A percentile compares a stretch with the other conserved stretches of the same genome.
These are phyloP conservation scores for Meiosimyza platycephala DNA, from an alignment of 2,888 invertebrate genomes.

Conservation along the genomic window DNA sequence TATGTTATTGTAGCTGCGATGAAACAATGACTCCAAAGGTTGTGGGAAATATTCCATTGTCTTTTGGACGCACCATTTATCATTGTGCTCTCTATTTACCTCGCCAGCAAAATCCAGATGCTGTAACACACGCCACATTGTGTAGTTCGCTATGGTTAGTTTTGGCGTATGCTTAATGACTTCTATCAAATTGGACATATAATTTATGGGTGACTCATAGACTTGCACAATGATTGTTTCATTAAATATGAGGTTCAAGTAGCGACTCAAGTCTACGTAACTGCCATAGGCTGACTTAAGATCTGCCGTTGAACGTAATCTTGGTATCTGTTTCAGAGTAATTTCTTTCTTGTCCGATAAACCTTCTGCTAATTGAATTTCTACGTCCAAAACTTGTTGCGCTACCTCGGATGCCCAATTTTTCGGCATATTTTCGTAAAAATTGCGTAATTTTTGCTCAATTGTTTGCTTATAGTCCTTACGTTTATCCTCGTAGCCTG, in stretches of 20 bases:
- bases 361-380: slow-evolving; percentile 58
- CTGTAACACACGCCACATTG: slow-evolving; percentile 62
- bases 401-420: slow-evolving; percentile 56
- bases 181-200: slow-evolving; percentile 57
- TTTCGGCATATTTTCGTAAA: slow-evolving; percentile 55
- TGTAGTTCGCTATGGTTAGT: slow-evolving; percentile 61
- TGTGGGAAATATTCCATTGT: slow-evolving; percentile 57
- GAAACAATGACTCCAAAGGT: slow-evolving; percentile 60
- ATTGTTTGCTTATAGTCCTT: slow-evolving; percentile 51
- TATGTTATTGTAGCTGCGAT: slow-evolving; percentile 58
- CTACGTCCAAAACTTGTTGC: slow-evolving; percentile 55
- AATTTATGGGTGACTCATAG: slow-evolving; percentile 59
- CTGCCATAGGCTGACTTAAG: slow-evolving; percentile 58
- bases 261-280: slow-evolving; percentile 60
- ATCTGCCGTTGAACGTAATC: slow-evolving; percentile 53
- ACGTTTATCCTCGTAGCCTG: slow-evolving; percentile 45
- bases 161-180: slow-evolving; percentile 58
- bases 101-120: slow-evolving; percentile 54
- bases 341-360: slow-evolving; percentile 53
- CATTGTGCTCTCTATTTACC: slow-evolving; percentile 45
- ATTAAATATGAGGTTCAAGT: slow-evolving; percentile 59
- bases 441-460: slow-evolving; percentile 50
- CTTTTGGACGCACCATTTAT: slow-evolving; percentile 57
- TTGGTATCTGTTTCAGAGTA: slow-evolving; percentile 57
- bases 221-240: slow-evolving; percentile 56